A percentile compares a stretch with the other conserved stretches of the same genome.
phyloP scores from a whole-genome alignment of 2,888 invertebrate species.

The Troglohyphantes excavatus region DNA sequence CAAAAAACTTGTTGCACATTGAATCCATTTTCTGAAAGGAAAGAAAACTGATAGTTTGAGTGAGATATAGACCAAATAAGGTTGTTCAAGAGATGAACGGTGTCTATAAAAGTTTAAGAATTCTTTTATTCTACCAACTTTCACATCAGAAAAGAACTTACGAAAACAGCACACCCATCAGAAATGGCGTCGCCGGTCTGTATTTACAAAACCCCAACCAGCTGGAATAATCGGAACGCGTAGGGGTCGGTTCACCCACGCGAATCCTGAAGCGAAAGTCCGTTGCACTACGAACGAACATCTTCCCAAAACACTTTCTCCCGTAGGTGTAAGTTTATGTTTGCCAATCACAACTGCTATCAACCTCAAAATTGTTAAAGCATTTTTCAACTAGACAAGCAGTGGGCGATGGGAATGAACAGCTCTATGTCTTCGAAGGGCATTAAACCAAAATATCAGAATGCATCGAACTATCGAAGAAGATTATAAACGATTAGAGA shows the following conservation, averaged over 20 bases:
- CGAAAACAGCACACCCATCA: not conserved
- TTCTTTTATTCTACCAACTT: not conserved
- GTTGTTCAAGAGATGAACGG: too few species aligned
- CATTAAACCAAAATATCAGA: not conserved
- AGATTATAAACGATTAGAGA: too few species aligned
- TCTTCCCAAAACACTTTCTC: not conserved
- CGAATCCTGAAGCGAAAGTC: not conserved
- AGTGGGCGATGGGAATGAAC: not conserved
- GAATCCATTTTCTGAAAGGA: too few species aligned
- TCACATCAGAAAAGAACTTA: not conserved
- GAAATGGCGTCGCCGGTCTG: not conserved
- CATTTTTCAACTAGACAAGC: not conserved
- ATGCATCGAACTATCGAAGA: too few species aligned
- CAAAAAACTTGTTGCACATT: too few species aligned
- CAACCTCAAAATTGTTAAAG: not conserved
- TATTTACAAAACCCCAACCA: not conserved
- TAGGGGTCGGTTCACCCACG: not conserved
- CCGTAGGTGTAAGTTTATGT: conserved; percentile 2
- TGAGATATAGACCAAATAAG: too few species aligned
- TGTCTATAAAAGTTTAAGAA: not conserved
- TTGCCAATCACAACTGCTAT: conserved; percentile 1
- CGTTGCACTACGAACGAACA: not conserved
- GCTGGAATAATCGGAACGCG: not conserved
- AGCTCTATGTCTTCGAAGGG: not conserved
- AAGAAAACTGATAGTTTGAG: too few species aligned